These are phyloP conservation scores for Bucorvus abyssinicus DNA, from an alignment of 2,797 vertebrate species.

Conservation along the genomic window DNA sequence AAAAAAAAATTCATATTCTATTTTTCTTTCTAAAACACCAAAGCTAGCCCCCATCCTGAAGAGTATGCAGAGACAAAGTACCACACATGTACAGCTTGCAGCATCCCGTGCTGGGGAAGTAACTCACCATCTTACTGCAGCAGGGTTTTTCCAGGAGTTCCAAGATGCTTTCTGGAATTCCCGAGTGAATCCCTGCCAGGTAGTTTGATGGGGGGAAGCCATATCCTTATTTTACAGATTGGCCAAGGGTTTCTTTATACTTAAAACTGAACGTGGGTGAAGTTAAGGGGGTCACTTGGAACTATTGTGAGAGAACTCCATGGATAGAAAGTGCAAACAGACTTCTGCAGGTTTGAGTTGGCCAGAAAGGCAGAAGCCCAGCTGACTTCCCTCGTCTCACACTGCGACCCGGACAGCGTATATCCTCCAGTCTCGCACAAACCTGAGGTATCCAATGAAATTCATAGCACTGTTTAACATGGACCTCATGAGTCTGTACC, in stretches of 20 bases:
- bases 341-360: background rate
- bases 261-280: background rate
- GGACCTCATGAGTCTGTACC: fast-evolving
- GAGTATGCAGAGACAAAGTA: background rate
- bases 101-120: background rate
- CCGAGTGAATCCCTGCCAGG: background rate
- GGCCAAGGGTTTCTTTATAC: background rate
- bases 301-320: background rate
- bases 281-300: background rate
- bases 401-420: background rate
- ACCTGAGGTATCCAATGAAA: background rate
- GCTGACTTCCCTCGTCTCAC: fast-evolving
- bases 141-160: background rate
- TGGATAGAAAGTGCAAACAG: background rate
- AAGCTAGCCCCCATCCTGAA: fast-evolving
- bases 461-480: background rate
- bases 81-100: background rate
- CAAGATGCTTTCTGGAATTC: background rate
- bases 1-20: background rate
- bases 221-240: background rate
- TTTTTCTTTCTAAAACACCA: background rate
- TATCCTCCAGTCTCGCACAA: background rate
- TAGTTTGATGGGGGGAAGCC: background rate
- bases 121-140: background rate
- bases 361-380: background rate